phyloP scores from a whole-genome alignment of 2,888 invertebrate species.

The Tinea trinotella region DNA sequence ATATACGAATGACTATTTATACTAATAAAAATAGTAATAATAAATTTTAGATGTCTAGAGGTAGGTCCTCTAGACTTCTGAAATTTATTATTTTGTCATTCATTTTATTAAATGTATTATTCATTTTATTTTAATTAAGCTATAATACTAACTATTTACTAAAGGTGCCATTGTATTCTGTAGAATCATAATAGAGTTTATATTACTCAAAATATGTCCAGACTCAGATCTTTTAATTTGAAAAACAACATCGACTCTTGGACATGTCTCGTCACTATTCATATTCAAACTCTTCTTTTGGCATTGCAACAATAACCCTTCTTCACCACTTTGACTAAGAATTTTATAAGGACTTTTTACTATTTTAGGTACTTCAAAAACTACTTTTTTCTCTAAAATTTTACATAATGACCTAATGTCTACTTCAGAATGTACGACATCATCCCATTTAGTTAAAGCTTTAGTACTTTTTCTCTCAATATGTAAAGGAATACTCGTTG shows the following conservation, averaged over 20 bases:
- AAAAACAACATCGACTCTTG: slow-evolving; percentile 45
- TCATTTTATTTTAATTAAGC: too few relatives aligned
- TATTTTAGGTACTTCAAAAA: slow-evolving; percentile 50
- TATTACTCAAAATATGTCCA: slow-evolving; percentile 42
- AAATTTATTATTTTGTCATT: too few relatives aligned
- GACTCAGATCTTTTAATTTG: slow-evolving; percentile 41
- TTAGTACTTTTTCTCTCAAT: slow-evolving; percentile 37
- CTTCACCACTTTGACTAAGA: slow-evolving; percentile 38
- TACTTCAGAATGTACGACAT: slow-evolving; percentile 52
- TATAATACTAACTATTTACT: neutral
- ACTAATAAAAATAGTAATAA: too few relatives aligned
- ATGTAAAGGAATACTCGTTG: slow-evolving; percentile 45
- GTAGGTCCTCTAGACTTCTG: too few relatives aligned
- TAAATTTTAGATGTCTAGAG: too few relatives aligned
- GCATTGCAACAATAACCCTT: slow-evolving; percentile 32
- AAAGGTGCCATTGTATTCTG: slow-evolving; percentile 26
- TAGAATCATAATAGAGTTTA: slow-evolving; percentile 47
- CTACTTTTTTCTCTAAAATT: slow-evolving; percentile 51
- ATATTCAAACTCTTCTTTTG: neutral
- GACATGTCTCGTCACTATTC: slow-evolving; percentile 24
- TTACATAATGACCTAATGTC: slow-evolving; percentile 50
- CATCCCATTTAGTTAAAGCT: slow-evolving; percentile 39
- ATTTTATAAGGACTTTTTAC: slow-evolving; percentile 44
- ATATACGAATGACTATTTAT: too few relatives aligned
- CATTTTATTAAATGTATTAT: too few relatives aligned